These are phyloP conservation scores for Ichneumoninae sp. DNA, from an alignment of 2,888 invertebrate genomes.

Conservation along the genomic window DNA sequence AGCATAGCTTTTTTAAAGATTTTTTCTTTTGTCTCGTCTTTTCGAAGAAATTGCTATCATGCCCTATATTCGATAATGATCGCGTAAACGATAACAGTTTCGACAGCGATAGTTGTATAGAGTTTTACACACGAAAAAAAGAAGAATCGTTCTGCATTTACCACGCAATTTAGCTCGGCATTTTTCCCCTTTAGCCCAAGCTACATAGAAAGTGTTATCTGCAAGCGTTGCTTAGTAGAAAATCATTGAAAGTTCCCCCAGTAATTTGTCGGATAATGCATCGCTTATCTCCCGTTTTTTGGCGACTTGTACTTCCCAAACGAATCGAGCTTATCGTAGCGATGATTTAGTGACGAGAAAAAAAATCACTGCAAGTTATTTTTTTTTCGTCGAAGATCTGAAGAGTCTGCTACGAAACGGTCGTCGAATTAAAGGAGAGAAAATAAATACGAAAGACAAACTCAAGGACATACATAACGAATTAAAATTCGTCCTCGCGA, in stretches of 20 bases:
- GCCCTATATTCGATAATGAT: constrained; percentile 17
- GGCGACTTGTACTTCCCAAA: neutral
- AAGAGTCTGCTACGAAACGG: neutral
- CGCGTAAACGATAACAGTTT: neutral
- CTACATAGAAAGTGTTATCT: constrained; percentile 16
- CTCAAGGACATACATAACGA: constrained; percentile 44
- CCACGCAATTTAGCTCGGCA: constrained; percentile 39
- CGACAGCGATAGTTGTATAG: neutral
- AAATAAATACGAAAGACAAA: constrained; percentile 40
- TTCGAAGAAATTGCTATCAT: neutral
- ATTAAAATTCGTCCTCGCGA: constrained; percentile 64
- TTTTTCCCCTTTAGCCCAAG: constrained; percentile 11
- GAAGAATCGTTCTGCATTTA: constrained; percentile 39
- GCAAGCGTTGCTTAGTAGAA: neutral
- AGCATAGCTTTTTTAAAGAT: neutral
- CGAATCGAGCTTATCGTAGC: constrained; percentile 47
- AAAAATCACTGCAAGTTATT: neutral
- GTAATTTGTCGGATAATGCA: neutral
- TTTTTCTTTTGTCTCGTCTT: constrained; percentile 10
- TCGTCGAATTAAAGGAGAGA: neutral
- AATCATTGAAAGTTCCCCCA: neutral
- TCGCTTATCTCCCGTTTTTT: neutral
- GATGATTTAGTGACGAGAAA: constrained; percentile 29
- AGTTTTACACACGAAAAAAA: constrained; percentile 9
- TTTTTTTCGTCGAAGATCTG: neutral